A percentile compares a stretch with the other conserved stretches of the same genome.
Conservation (phyloP, 2,888 invertebrate species). For the Periphyllus acericola region DNA sequence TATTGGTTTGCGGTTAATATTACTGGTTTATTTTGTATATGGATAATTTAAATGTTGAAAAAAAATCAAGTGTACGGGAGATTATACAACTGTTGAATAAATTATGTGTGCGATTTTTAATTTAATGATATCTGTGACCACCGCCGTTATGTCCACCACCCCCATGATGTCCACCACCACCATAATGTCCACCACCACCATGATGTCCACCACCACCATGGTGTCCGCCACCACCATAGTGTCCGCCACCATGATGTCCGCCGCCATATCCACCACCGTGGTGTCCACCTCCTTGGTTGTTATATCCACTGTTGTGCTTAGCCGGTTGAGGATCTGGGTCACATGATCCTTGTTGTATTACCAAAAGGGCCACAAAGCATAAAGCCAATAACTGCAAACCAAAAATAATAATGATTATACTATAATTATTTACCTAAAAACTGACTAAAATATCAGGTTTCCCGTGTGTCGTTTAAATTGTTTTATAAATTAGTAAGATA, state of each 20-base stretch:
- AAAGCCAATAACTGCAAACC: constrained; percentile 14
- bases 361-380: constrained; percentile 3
- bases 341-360: constrained; percentile 30
- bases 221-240: background rate
- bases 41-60: background rate
- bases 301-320: background rate
- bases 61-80: background rate
- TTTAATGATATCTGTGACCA: background rate
- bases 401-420: background rate
- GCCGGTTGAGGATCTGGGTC: background rate
- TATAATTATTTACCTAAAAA: background rate
- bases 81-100: background rate
- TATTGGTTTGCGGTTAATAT: background rate
- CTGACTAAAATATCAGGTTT: background rate
- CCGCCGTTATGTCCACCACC: background rate
- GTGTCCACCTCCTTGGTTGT: background rate
- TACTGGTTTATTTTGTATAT: background rate
- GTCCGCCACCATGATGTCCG: background rate
- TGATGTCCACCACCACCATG: background rate
- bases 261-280: background rate
- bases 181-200: background rate
- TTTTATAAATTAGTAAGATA: too few species aligned
- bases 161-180: background rate
- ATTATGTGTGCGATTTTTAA: background rate
- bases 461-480: too few species aligned